Base-by-base conservation (phyloP, 2,888 invertebrate genomes). In the Xestia c-nigrum region DNA sequence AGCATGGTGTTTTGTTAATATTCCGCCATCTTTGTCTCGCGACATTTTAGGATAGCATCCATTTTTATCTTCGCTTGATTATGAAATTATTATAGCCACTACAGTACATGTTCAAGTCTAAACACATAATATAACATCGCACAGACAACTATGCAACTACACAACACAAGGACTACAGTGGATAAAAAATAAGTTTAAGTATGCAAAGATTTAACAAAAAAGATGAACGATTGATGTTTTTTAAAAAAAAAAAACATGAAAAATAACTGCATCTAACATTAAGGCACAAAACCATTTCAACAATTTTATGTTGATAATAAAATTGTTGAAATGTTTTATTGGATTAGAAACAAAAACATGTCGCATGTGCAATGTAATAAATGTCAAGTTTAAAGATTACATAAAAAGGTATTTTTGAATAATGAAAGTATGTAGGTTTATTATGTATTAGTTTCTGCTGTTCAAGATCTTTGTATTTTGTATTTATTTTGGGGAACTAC, bases 271-370 rank as follows among this genome's bases (percentile, higher is more conserved):
- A 24, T 47, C 47, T 3, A 24, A 73, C 52, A 10, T 21, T 9
- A 65, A n/a, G 9, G 31, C 31, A 31, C 31, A 31, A 31, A 31
- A 31, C 38, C 19, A 75, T 5, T 21, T 9, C 63, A 76, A 55
- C 63, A n/a, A 9, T 55, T 70, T 70, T 78, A 66, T 50, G n/a
- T n/a, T n/a, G n/a, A n/a, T 14, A 1, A 67, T 71, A 71, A 61
- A 47, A 55, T 5, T 12, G 21, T 38, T 7, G 10, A 12, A 21
- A 21, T 50, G 31, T 63, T 50, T 47, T 68, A 63, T 52, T 10
- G n/a, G 21, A 52, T 52, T 47, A 46, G 6, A 31, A 63, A 76
- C 70, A 57, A 65, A 70, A 71, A 73, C 21, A 40, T 40, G 40
- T n/a, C 3, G n/a, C 1, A 6, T 31, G 14, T 21, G 31, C 16